Conservation (phyloP, 2,797 vertebrate species). For the Rhadinocentrus ornatus region DNA sequence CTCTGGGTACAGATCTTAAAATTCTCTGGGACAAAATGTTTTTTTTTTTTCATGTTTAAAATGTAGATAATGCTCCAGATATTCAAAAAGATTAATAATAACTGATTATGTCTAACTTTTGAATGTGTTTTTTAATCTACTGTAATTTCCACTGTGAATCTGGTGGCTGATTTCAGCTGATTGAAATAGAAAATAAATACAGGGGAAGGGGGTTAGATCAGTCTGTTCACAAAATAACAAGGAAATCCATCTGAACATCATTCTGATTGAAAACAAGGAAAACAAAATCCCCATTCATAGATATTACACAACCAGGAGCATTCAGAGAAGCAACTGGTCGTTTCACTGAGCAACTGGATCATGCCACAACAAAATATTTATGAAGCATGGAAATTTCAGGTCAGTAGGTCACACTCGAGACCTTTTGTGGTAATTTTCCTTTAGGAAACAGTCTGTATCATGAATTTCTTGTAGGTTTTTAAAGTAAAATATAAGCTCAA, state of each 20-base stretch:
- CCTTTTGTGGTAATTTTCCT: not conserved
- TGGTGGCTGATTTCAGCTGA: not conserved
- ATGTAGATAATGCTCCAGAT: not conserved
- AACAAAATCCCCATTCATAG: not conserved
- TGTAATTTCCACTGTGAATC: not conserved
- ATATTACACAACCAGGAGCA: conserved; percentile 7
- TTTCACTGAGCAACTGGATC: conserved; percentile 8
- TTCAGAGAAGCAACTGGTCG: conserved; percentile 5
- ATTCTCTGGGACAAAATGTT: not conserved
- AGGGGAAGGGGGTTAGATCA: not conserved
- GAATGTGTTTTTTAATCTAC: not conserved
- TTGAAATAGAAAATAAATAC: not conserved
- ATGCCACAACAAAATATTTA: conserved; percentile 10
- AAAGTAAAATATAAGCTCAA: not conserved
- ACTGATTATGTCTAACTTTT: too few species aligned
- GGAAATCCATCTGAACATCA: not conserved
- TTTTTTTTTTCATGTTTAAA: not conserved
- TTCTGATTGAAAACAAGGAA: not conserved
- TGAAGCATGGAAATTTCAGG: conserved; percentile 12
- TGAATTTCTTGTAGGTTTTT: not conserved
- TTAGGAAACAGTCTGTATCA: not conserved
- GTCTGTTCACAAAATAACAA: conserved; percentile 17
- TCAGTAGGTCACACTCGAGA: conserved; percentile 16
- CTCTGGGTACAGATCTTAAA: not conserved
- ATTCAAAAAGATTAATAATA: not conserved